These are phyloP conservation scores for Melanocharis versteri DNA, from an alignment of 2,113 vertebrate genomes.

Conservation along the genomic window DNA sequence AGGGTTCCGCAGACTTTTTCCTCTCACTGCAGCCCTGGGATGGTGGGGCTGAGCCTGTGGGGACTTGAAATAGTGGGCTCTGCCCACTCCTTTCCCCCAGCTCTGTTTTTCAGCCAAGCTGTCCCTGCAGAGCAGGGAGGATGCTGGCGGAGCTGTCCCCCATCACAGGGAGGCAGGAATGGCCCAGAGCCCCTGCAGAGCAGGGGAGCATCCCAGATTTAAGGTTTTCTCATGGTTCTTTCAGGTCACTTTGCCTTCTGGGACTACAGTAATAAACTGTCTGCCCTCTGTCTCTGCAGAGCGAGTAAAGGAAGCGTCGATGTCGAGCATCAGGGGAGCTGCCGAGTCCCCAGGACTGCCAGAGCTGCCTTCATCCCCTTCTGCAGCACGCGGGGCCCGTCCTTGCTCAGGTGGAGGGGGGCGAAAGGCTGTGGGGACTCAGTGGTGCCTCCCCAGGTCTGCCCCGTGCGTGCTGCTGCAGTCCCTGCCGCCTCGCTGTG, in stretches of 20 bases:
- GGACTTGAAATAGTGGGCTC: neutral
- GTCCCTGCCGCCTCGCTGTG: neutral
- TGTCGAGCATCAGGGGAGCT: neutral
- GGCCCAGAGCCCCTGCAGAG: neutral
- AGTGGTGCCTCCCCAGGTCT: neutral
- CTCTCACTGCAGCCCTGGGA: neutral
- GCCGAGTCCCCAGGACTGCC: neutral
- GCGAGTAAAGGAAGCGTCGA: neutral
- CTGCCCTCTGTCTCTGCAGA: neutral
- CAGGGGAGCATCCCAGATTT: neutral
- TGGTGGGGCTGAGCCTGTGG: neutral
- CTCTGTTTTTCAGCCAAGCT: neutral
- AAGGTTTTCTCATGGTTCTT: neutral
- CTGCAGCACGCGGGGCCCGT: neutral
- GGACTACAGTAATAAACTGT: neutral
- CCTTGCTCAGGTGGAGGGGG: slow-evolving; percentile 28
- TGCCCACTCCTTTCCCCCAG: neutral
- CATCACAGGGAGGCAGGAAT: neutral
- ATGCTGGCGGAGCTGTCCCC: neutral
- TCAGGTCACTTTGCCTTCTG: neutral
- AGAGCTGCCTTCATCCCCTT: slow-evolving; percentile 9
- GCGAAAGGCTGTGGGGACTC: neutral
- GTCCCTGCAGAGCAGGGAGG: neutral
- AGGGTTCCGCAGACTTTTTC: neutral
- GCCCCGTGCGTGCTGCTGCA: fast-evolving